Evolutionary conservation across 2,888 invertebrate genomes (phyloP), one percentile per base, ranked within the genome.

Genomic region (Chrysomela aeneicollis): DNA sequence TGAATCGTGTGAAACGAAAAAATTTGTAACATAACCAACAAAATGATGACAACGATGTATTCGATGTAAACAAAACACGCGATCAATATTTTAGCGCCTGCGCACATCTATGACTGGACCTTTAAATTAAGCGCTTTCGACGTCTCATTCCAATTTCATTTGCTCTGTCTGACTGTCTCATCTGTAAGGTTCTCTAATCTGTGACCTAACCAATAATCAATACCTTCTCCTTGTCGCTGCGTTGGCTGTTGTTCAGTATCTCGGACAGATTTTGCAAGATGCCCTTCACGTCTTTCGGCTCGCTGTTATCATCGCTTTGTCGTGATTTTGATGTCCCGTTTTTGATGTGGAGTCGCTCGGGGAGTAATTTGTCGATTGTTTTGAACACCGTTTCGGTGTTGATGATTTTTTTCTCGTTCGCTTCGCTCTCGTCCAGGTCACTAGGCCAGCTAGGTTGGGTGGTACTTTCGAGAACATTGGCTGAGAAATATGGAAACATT

Each of bases 371-470:
- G 26, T 72, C 72, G 26, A 73, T 67, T 57, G 67, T 67, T 67
- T 74, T 73, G 22, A 70, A 66, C 19, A 74, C 59, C 4, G 61
- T 63, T 50, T 66, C 61, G 53, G 47, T 57, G 51, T 69, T 63
- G 9, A 35, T 17, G 19, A 66, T 54, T 51, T 71, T 67, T n/a
- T 66, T 63, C 1, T 61, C 54, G 12, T 61, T 59, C 10, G 49
- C 50, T 18, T 66, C 54, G 15, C 62, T 64, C 8, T 68, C 64
- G 22, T 57, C 67, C n/a, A 66, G 49, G 35, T 71, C 71, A 21
- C 61, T 37, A 8, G 71, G 71, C 72, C 72, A 72, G 12, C 66
- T 63, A 15, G 71, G 71, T 61, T 71, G 71, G 6, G 70, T 67
- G 10, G 69, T 73, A 17, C 61, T 62, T 61, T 70, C 71, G 49